Evolutionary conservation across 23 tunicate species (phyloP), one percentile per base, ranked within the genome.

Genomic region (Halocynthia roretzi): DNA sequence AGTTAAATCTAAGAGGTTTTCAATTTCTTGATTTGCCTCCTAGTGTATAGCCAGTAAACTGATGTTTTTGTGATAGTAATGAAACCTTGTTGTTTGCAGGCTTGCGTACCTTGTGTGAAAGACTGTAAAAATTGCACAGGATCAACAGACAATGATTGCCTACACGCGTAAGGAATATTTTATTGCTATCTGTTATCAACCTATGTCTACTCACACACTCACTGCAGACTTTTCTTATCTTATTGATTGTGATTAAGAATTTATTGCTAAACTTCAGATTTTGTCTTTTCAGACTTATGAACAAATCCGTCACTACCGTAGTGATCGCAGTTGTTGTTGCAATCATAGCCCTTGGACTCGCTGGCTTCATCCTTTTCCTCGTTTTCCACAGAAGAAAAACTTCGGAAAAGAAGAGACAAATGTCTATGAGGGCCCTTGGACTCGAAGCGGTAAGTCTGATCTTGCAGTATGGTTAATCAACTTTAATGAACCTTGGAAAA

Each of bases 51-150:
- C n/a, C n/a, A n/a, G n/a, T n/a, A n/a, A n/a, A n/a, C n/a, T n/a
- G n/a, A n/a, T n/a, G n/a, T n/a, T n/a, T n/a, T 44, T 19, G 83
- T 80, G 80, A 51, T 50, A 7, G 51, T 61, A 8, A 17, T 65
- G 53, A 22, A 78, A 21, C 73, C 8, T 10, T 22, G 44, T 66
- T 8, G 23, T 19, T 71, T 87, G 6, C 80, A 89, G 96, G 81
- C 84, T 9, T 89, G 96, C 51, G 83, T 89, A 53, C 96, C 96
- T 5, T 89, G 96, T 62, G 67, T 67, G n/a, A 76, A 83, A 51
- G 88, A 85, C 5, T 89, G 96, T 67, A 68, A 40, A 6, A 89
- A 89, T 69, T 89, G 96, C 82, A 80, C 85, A 11, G 96, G 96
- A 8, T 50, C 77, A 6, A 51, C 74, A 10, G 82, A 70, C 44